Conservation (phyloP, 2,888 invertebrate species). For the Polyommatus icarus region DNA sequence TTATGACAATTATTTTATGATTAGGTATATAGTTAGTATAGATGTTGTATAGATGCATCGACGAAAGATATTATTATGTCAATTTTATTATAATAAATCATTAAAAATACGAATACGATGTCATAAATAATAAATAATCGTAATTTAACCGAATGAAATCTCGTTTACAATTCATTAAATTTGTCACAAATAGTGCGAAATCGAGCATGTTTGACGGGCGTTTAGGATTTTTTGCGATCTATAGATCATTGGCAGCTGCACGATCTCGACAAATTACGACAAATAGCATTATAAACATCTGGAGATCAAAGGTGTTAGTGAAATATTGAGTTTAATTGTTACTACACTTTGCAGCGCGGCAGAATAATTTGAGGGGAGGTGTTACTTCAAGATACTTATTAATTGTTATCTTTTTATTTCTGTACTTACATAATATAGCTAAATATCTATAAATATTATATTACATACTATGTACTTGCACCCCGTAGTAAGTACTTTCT, state of each 20-base stretch:
- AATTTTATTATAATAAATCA: background rate
- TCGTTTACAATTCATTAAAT: slow-evolving; percentile 34
- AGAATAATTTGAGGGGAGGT: slow-evolving; percentile 25
- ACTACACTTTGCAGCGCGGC: background rate
- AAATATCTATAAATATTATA: too few relatives aligned
- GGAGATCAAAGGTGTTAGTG: slow-evolving; percentile 35
- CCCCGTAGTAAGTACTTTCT: too few relatives aligned
- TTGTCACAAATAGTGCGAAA: slow-evolving; percentile 37
- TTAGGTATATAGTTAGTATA: too few relatives aligned
- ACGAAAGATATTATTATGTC: background rate
- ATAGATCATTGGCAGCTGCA: slow-evolving; percentile 24
- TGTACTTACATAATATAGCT: too few relatives aligned
- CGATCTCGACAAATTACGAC: slow-evolving; percentile 48
- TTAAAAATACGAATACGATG: background rate
- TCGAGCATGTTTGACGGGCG: slow-evolving; percentile 31
- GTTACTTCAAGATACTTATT: background rate
- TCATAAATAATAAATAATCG: background rate
- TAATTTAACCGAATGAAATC: slow-evolving; percentile 5
- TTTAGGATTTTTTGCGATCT: slow-evolving; percentile 21
- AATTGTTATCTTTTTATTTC: too few relatives aligned
- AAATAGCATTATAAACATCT: slow-evolving; percentile 47
- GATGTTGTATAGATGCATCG: too few relatives aligned
- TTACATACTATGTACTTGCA: too few relatives aligned
- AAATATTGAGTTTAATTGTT: slow-evolving; percentile 34
- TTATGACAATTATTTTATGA: too few relatives aligned